phyloP scores from a whole-genome alignment of 2,888 invertebrate genomes.

The Eristalinus sepulchralis region DNA sequence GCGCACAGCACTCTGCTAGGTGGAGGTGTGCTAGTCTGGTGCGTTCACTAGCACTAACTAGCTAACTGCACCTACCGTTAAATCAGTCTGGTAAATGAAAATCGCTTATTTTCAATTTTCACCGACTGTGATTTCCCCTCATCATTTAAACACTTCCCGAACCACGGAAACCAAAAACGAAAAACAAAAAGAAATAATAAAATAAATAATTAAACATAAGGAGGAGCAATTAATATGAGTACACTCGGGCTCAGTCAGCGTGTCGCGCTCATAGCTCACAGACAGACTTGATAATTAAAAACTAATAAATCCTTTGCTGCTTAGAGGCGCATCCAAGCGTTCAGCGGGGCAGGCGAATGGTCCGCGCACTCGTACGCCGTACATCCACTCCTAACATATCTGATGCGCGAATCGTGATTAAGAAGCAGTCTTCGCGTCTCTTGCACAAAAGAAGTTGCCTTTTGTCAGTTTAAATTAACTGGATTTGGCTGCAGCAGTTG shows the following conservation, averaged over 20 bases:
- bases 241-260: conserved; percentile 58
- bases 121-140: background rate
- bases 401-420: background rate
- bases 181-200: conserved; percentile 68
- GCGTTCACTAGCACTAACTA: background rate
- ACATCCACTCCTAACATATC: background rate
- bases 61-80: conserved; percentile 65
- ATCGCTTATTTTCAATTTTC: conserved; percentile 46
- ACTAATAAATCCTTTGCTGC: conserved; percentile 69
- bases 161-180: conserved; percentile 52
- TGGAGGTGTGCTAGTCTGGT: background rate
- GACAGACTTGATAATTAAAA: conserved; percentile 59
- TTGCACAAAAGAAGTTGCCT: background rate
- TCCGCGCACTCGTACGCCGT: conserved; percentile 7
- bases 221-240: conserved; percentile 63
- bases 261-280: conserved; percentile 64
- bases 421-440: background rate
- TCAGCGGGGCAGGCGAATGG: conserved; percentile 56
- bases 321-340: conserved; percentile 60
- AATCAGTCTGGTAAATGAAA: conserved; percentile 43
- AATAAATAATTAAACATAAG: conserved; percentile 70
- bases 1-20: background rate
- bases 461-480: background rate
- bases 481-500: background rate
- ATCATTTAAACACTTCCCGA: background rate